Base-by-base conservation (phyloP, 2,888 invertebrate species). In the Acrobasis suavella region DNA sequence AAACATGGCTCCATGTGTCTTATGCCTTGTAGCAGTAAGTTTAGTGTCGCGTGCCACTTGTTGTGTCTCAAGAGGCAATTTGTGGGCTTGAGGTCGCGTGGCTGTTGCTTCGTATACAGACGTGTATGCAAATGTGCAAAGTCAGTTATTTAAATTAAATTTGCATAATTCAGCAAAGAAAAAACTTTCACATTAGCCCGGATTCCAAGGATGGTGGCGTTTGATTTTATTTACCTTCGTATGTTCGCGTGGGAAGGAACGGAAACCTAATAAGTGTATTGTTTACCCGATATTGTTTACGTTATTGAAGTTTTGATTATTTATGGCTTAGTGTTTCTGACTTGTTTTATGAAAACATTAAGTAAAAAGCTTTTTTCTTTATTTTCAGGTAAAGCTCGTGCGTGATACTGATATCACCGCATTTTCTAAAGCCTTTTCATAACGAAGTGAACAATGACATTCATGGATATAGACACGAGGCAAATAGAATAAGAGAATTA, bases 141-240 rank as follows among this genome's bases (percentile, higher is more conserved):
- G 78, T 78, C 76, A 74, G 80, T 78, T 80, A 83, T 84, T 84
- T 81, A 81, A 85, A 84, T 85, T 78, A 75, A 81, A 84, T 86
- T 81, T 84, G 73, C 83, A 85, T 86, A 83, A 83, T 83, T 82
- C 76, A 81, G 76, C 69, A 77, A 81, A 82, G 78, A 74, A 77
- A 83, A 83, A 77, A 80, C 77, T 80, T 80, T 81, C 72, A 74
- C 77, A 78, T 82, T 76, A 77, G 75, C 72, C 70, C 67, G 69
- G 76, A 76, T 77, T 78, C 76, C 65, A 67, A 60, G 68, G 67
- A 72, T 73, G 69, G 72, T 67, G 62, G 64, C 59, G 46, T 39
- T 62, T 64, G 62, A 62, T 67, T 64, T 67, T 66, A 62, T 67
- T 64, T 64, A 56, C 61, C 62, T 59, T 49, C 51, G 39, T 50